phyloP scores from a whole-genome alignment of 2,888 invertebrate genomes.

The Acanthosepion pharaonis region DNA sequence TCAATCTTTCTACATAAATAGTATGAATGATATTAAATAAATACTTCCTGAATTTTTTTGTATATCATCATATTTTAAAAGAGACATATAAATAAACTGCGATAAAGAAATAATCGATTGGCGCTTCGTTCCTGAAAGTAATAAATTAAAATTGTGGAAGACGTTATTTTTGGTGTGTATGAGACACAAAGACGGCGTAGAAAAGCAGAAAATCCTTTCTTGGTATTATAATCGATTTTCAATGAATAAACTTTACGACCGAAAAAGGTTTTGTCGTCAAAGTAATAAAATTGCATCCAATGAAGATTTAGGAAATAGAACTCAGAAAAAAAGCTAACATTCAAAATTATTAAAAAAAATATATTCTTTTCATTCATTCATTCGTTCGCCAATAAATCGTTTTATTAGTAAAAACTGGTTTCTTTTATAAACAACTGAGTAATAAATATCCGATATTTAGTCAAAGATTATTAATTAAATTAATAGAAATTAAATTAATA shows the following conservation, averaged over 20 bases:
- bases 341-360: neutral
- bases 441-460: neutral
- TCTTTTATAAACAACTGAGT: neutral
- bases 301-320: neutral
- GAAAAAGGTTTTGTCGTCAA: neutral
- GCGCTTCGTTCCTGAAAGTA: neutral
- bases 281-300: neutral
- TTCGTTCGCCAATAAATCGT: neutral
- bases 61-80: too few relatives aligned
- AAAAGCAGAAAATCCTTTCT: neutral
- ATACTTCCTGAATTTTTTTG: too few relatives aligned
- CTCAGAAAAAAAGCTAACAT: neutral
- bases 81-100: neutral
- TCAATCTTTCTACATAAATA: too few relatives aligned
- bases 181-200: neutral
- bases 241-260: neutral
- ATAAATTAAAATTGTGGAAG: neutral
- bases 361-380: neutral
- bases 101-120: neutral
- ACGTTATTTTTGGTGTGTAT: neutral
- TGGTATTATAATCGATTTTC: neutral
- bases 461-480: neutral
- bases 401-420: neutral
- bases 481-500: slow-evolving; percentile 4
- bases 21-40: too few relatives aligned